Evolutionary conservation across 2,113 vertebrate genomes (phyloP).

Genomic region (Indicator indicator): DNA sequence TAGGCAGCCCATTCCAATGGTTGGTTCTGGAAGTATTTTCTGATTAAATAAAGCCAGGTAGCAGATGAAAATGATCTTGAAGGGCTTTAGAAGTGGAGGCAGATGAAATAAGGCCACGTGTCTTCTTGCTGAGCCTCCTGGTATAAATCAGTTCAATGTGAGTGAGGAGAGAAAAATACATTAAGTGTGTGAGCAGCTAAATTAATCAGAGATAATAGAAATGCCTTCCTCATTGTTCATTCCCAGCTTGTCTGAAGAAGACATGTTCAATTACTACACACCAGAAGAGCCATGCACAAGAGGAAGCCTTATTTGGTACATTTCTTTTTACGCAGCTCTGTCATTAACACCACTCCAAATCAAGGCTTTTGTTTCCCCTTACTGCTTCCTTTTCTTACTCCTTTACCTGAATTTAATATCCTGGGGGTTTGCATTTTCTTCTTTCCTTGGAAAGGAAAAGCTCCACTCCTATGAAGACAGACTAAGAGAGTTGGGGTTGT

Average conservation of each 20-base stretch:
- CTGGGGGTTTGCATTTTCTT: background rate
- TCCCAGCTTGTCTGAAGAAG: background rate
- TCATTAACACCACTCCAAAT: background rate
- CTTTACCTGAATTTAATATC: background rate
- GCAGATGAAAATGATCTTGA: background rate
- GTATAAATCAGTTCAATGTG: background rate
- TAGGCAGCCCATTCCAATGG: no score
- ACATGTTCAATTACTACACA: background rate
- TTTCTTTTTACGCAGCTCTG: background rate
- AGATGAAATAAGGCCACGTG: background rate
- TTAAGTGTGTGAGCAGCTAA: background rate
- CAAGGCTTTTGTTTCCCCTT: background rate
- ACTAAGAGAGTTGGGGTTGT: no score
- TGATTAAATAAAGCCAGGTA: background rate
- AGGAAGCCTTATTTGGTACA: background rate
- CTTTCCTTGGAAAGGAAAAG: background rate
- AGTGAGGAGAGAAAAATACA: background rate
- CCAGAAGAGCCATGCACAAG: background rate
- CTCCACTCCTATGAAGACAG: no score
- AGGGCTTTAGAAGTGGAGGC: background rate
- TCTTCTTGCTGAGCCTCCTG: background rate
- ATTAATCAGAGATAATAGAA: background rate
- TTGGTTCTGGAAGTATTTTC: background rate
- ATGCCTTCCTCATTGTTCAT: background rate
- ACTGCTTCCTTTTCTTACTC: background rate